Conservation (phyloP, 2,113 vertebrate genomes). For the Triplophysa tibetana region DNA sequence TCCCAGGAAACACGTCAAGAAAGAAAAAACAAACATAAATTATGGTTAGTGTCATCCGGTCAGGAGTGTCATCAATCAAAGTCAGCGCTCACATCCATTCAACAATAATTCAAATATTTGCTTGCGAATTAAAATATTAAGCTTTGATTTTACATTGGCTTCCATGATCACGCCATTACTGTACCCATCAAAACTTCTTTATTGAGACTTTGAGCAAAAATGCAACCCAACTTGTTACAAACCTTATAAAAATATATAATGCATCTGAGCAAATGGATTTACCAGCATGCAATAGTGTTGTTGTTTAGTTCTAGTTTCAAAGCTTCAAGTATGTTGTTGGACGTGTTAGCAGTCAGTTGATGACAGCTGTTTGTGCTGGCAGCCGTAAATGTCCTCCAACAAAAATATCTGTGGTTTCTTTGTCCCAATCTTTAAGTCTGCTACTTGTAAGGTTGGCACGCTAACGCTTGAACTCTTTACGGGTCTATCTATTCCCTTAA, state of each 20-base stretch:
- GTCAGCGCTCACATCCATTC: slow-evolving; percentile 52
- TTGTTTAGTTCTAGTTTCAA: neutral
- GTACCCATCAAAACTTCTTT: too few relatives aligned
- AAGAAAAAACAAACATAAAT: slow-evolving; percentile 18
- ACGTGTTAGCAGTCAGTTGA: slow-evolving; percentile 31
- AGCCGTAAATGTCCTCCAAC: slow-evolving; percentile 44
- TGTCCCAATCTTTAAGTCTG: slow-evolving; percentile 41
- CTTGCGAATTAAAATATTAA: neutral
- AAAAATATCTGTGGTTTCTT: slow-evolving; percentile 53
- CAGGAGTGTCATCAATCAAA: slow-evolving; percentile 36
- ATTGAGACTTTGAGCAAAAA: neutral
- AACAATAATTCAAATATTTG: slow-evolving; percentile 35
- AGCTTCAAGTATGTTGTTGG: neutral
- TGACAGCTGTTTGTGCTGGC: slow-evolving; percentile 13
- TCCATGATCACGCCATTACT: too few relatives aligned
- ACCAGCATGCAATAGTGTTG: neutral
- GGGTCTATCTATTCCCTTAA: slow-evolving; percentile 5
- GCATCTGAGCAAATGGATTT: neutral
- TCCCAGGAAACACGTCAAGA: slow-evolving; percentile 34
- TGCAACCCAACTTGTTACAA: neutral
- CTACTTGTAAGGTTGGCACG: slow-evolving; percentile 33
- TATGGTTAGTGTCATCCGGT: slow-evolving; percentile 50
- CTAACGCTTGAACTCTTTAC: slow-evolving; percentile 23
- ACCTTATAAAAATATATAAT: neutral
- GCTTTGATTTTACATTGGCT: neutral